Evolutionary conservation across 2,797 vertebrate species (phyloP).

Genomic region (Scomberomorus guttatus): DNA sequence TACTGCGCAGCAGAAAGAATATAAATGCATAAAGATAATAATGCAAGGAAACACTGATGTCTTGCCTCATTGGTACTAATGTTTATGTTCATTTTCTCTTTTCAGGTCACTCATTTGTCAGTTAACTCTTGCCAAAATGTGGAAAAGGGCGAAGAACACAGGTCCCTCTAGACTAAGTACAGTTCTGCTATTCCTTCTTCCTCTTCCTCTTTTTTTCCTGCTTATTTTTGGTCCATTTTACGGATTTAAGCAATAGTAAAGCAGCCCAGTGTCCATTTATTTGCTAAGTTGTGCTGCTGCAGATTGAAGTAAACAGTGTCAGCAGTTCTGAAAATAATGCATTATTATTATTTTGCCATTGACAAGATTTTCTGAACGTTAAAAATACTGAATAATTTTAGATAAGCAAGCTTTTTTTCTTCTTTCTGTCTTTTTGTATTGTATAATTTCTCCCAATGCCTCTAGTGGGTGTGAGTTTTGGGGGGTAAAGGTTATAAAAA

Average conservation of each 20-base stretch:
- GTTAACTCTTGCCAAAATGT: constrained; percentile 71
- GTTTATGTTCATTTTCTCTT: constrained; percentile 19
- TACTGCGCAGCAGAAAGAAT: background rate
- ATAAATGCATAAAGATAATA: background rate
- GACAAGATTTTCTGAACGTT: background rate
- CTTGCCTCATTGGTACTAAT: background rate
- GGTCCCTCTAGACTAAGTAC: constrained; percentile 71
- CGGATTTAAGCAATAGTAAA: background rate
- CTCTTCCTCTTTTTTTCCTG: background rate
- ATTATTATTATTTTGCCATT: background rate
- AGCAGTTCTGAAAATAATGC: background rate
- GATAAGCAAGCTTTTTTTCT: background rate
- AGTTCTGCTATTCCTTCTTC: constrained; percentile 5
- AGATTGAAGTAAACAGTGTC: background rate
- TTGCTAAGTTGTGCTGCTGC: background rate
- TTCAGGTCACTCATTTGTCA: constrained; percentile 47
- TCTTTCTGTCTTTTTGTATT: background rate
- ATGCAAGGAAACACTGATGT: background rate
- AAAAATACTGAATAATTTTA: background rate
- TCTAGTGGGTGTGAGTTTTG: background rate
- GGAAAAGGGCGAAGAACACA: constrained; percentile 68
- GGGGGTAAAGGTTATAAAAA: background rate
- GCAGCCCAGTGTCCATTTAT: background rate
- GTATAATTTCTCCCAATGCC: background rate
- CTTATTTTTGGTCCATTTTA: background rate